These are phyloP conservation scores for Ramazzottius varieornatus DNA, from an alignment of 2,888 invertebrate species.

Conservation along the genomic window DNA sequence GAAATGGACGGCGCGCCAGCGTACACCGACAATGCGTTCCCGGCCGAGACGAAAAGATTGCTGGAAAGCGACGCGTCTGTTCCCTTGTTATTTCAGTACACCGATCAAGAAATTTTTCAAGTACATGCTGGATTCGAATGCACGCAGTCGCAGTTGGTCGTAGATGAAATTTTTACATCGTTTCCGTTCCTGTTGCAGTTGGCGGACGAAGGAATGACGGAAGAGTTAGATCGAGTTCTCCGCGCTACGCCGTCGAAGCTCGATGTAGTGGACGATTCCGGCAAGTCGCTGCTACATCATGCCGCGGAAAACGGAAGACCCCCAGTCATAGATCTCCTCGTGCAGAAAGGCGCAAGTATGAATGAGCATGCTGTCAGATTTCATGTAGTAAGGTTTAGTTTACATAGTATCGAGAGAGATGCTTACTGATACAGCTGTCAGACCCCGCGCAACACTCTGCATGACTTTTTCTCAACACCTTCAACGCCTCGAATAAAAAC, in stretches of 20 bases:
- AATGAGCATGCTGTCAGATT: too few relatives aligned
- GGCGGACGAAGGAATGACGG: background rate
- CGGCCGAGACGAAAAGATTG: too few relatives aligned
- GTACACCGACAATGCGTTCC: too few relatives aligned
- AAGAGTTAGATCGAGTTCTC: background rate
- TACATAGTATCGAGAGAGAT: too few relatives aligned
- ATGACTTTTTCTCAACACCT: background rate
- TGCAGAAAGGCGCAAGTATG: background rate
- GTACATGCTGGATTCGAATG: too few relatives aligned
- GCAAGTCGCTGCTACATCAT: background rate
- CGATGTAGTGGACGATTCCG: background rate
- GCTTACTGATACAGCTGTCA: too few relatives aligned
- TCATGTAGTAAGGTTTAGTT: too few relatives aligned
- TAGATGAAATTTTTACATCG: background rate
- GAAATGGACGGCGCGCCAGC: too few relatives aligned
- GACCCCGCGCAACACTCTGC: background rate
- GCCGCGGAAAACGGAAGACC: background rate
- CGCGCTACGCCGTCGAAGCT: background rate
- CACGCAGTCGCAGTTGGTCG: too few relatives aligned
- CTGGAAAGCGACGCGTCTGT: too few relatives aligned
- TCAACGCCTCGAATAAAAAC: background rate
- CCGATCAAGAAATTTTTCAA: too few relatives aligned
- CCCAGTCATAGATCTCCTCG: background rate
- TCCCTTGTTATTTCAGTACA: too few relatives aligned
- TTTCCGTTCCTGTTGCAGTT: background rate